A percentile compares a stretch with the other conserved stretches of the same genome.
phyloP scores from a whole-genome alignment of 2,797 vertebrate genomes.

The Cygnus olor region DNA sequence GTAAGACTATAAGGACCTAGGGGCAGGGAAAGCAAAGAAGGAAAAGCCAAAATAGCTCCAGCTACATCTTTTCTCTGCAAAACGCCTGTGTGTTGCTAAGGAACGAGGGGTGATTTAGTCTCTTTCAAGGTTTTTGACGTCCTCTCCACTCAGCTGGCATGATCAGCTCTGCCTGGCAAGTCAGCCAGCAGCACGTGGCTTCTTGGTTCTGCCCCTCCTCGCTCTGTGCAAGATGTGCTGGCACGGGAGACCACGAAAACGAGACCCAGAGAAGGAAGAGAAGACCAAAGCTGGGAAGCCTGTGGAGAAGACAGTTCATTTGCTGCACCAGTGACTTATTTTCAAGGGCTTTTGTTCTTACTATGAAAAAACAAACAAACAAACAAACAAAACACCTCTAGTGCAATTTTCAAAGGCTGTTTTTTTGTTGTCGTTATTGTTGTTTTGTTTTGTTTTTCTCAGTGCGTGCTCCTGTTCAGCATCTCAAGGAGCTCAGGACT shows the following conservation, averaged over 20 bases:
- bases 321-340: not conserved
- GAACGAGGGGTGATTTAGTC: not conserved
- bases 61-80: not conserved
- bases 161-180: not conserved
- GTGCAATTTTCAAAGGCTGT: not conserved
- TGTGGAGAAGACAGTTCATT: not conserved
- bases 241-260: not conserved
- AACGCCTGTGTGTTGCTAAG: not conserved
- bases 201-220: not conserved
- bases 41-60: not conserved
- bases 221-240: not conserved
- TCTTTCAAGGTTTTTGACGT: not conserved
- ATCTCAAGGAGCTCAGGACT: not conserved
- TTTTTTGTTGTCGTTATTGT: not conserved
- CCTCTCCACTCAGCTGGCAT: not conserved
- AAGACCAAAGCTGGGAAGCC: not conserved
- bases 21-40: not conserved
- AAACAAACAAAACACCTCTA: too few relatives aligned
- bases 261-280: not conserved
- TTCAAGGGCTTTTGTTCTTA: not conserved
- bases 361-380: not conserved
- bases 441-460: not conserved
- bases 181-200: not conserved
- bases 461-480: not conserved
- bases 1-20: not conserved